These are phyloP conservation scores for Pseudomyrmex concolor DNA, from an alignment of 1,140 invertebrate species.

Conservation along the genomic window DNA sequence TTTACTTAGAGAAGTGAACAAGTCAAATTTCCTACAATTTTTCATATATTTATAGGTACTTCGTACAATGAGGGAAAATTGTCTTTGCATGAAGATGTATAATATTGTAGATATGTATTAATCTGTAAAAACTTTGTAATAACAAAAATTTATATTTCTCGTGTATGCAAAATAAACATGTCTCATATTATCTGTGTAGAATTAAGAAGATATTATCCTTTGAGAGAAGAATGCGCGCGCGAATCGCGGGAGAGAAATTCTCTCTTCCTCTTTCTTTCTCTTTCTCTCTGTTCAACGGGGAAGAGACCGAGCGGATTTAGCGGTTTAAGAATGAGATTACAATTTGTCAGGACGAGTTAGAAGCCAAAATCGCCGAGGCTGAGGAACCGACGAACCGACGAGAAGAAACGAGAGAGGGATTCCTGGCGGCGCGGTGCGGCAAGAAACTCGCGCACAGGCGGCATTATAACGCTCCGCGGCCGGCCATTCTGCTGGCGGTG, in stretches of 20 bases:
- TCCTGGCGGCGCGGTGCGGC: constrained; percentile 17
- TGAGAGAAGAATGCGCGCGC: neutral
- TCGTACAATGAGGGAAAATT: neutral
- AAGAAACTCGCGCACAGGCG: constrained; percentile 69
- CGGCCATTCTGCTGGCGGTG: constrained; percentile 82
- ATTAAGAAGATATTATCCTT: constrained; percentile 12
- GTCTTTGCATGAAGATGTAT: neutral
- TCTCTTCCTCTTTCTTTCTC: too few species aligned
- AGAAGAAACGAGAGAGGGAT: constrained; percentile 35
- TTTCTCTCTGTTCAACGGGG: too few species aligned
- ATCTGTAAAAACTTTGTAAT: neutral
- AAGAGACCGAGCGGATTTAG: constrained; percentile 45
- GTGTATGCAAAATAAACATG: neutral
- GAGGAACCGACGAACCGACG: constrained; percentile 18
- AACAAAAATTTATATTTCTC: neutral
- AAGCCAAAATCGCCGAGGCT: constrained; percentile 67
- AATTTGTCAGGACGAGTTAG: constrained; percentile 78
- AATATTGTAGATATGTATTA: neutral
- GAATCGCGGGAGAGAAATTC: constrained; percentile 1
- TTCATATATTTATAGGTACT: too few species aligned
- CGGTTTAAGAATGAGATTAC: constrained; percentile 79
- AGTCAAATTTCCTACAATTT: too few species aligned
- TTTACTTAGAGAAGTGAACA: too few species aligned
- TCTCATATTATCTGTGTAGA: neutral
- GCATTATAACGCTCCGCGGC: constrained; percentile 67